Evolutionary conservation across 2,797 vertebrate genomes (phyloP), one percentile per base, ranked within the genome.

Genomic region (Pseudocheirus occidentalis): DNA sequence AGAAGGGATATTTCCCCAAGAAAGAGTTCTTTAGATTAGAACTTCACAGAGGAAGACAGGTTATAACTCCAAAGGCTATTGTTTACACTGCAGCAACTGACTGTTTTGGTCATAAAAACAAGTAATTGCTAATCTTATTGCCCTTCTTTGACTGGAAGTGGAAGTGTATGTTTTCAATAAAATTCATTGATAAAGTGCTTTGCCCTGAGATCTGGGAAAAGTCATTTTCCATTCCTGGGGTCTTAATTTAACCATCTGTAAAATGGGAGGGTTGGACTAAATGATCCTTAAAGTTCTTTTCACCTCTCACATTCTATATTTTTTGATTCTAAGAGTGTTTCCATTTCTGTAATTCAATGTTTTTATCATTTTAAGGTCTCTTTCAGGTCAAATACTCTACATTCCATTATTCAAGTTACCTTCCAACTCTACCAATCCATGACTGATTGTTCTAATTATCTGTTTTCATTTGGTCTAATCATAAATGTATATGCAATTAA

Each of bases 391-490:
- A n/a, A n/a, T 24, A 73, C 18, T 40, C 7, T 73, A 9, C 40
- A n/a, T 40, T 40, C n/a, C n/a, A 73, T 73, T 66, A 66, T 66
- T n/a, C 12, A 5, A 66, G 4, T n/a, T 73, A 73, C n/a, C 66
- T 21, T 40, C 18, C 66, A 73, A 73, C 18, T 40, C n/a, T 73
- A 73, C n/a, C 16, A 24, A 40, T 73, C 66, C 21, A 73, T 40
- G 6, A 40, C 21, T 73, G n/a, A 73, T 40, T 73, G 18, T 40
- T 73, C 18, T 40, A 73, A 52, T 93, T 90, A 57, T 29, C 29
- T 55, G 29, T 94, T 93, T 96, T 91, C n/a, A 73, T 62, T 3
- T 91, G n/a, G 9, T 28, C 66, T 95, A 94, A 34, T 21, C 55
- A 40, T 52, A 57, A 31, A 92, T 91, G 66, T 28, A 92, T 0